These are phyloP conservation scores for Trachelus iudaicus DNA, from an alignment of 2,888 invertebrate genomes.

Conservation along the genomic window DNA sequence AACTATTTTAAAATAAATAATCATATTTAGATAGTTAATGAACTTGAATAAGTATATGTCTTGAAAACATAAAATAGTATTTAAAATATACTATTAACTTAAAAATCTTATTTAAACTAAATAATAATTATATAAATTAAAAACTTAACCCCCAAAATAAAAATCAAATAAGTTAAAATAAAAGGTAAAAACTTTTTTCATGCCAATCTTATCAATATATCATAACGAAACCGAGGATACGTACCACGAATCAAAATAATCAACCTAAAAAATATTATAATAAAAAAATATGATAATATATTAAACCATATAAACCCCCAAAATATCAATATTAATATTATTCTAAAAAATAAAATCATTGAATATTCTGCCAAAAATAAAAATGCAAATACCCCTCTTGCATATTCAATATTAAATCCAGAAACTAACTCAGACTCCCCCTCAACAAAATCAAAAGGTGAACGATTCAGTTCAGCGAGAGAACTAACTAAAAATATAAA, in stretches of 20 bases:
- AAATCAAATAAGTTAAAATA: conserved; percentile 50
- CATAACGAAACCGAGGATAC: conserved; percentile 80
- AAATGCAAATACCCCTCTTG: conserved; percentile 77
- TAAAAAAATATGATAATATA: conserved; percentile 77
- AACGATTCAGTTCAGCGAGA: conserved; percentile 76
- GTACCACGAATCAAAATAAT: conserved; percentile 72
- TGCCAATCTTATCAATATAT: conserved; percentile 78
- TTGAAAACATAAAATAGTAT: conserved; percentile 58
- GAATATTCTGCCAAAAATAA: conserved; percentile 80
- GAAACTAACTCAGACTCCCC: conserved; percentile 83
- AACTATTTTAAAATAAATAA: too few relatives aligned
- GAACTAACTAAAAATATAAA: too few relatives aligned
- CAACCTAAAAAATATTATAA: conserved; percentile 74
- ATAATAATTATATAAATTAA: conserved; percentile 69
- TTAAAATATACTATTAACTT: conserved; percentile 46
- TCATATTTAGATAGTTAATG: conserved; percentile 62
- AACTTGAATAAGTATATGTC: conserved; percentile 64
- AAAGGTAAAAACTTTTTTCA: conserved; percentile 75
- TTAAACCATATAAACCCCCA: conserved; percentile 30
- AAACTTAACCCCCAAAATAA: conserved; percentile 70
- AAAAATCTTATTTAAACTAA: conserved; percentile 59
- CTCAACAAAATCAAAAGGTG: conserved; percentile 84
- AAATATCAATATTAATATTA: conserved; percentile 52
- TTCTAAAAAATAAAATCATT: conserved; percentile 77
- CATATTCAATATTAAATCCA: conserved; percentile 83